Evolutionary conservation across 2,797 vertebrate species (phyloP), one percentile per base, ranked within the genome.

Genomic region (Cyclura pinguis): DNA sequence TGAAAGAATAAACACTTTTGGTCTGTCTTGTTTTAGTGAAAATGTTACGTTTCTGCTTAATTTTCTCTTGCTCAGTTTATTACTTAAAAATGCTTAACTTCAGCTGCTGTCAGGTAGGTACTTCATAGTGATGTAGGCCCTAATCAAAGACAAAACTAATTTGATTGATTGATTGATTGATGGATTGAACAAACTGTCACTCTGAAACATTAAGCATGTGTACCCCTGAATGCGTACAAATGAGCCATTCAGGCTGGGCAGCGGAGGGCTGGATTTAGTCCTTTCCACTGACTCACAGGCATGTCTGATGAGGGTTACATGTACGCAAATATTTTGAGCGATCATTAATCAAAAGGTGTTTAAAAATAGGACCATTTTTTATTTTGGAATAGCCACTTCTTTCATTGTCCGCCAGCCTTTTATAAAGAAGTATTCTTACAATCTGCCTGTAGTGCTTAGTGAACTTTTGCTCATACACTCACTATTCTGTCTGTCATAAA

Each of bases 401-500:
- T 85, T 80, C 73, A 5, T 91, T 5, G 4, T 24, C 90, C 38
- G 42, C 20, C 32, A 84, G 91, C 93, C 67, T 13, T 94, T 87
- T 77, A 88, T 73, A 93, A 80, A 95, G 88, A 35, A 35, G 4
- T 24, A 57, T 72, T 69, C 62, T 24, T 27, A 84, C 2, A 47
- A 47, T 67, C 62, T 84, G 29, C 18, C 14, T 62, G 5, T n/a
- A 73, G 55, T 42, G 42, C 24, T 73, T 88, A 57, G 57, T 73
- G 35, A 82, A 73, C 6, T 14, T 59, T 2, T 16, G 13, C 35
- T 22, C n/a, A 38, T 72, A 50, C 32, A 38, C 72, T 10, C 27
- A 52, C 27, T 4, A 92, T 67, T 69, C 55, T 52, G 69, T 91
- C 86, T 94, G 89, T 74, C 91, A 94, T 93, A 87, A 95, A 59